Evolutionary conservation across 2,113 vertebrate species (phyloP).

Genomic region (Promerops cafer): DNA sequence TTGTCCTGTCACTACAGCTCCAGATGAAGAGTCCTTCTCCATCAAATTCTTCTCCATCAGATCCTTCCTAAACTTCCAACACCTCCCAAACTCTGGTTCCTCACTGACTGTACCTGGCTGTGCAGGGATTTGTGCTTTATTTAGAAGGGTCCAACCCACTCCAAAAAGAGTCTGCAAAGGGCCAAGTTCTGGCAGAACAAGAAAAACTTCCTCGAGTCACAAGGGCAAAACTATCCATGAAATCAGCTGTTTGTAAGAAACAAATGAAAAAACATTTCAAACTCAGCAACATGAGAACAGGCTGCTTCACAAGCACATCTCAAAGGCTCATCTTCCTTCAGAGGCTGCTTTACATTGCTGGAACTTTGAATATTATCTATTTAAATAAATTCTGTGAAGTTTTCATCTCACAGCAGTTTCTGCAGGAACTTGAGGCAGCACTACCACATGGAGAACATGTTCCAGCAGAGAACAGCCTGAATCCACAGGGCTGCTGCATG

Average conservation of each 20-base stretch:
- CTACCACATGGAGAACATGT: background rate
- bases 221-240: background rate
- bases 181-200: background rate
- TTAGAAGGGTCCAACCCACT: background rate
- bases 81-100: background rate
- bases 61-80: background rate
- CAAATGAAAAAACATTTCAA: background rate
- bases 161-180: background rate
- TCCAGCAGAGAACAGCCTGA: background rate
- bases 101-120: background rate
- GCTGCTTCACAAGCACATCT: background rate
- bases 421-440: background rate
- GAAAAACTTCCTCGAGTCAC: background rate
- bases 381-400: background rate
- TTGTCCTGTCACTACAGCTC: background rate
- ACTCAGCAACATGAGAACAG: background rate
- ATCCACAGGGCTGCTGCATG: background rate
- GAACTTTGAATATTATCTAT: background rate
- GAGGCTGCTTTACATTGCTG: background rate
- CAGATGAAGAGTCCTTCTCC: background rate
- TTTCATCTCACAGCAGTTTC: background rate
- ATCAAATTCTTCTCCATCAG: background rate
- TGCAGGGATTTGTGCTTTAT: background rate
- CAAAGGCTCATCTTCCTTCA: background rate
- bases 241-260: background rate